Evolutionary conservation across 2,113 vertebrate genomes (phyloP).

Genomic region (Eublepharis macularius): DNA sequence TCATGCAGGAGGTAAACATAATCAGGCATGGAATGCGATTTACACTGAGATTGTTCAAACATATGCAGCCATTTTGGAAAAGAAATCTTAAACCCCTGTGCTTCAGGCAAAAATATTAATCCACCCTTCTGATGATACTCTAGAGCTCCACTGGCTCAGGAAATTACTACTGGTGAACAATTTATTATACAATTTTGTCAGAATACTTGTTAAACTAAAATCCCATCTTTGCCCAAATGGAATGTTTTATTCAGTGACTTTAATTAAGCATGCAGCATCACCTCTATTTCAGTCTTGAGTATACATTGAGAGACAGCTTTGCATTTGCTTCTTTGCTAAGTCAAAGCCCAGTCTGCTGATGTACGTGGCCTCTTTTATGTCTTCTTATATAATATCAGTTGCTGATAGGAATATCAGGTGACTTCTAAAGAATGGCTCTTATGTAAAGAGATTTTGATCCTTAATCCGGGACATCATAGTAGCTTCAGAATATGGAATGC

Average conservation of each 20-base stretch:
- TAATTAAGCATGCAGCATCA: slow-evolving; percentile 15
- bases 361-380: background rate
- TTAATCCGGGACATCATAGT: background rate
- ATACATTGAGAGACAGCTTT: background rate
- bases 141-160: background rate
- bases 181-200: background rate
- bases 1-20: background rate
- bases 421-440: background rate
- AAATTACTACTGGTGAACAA: slow-evolving; percentile 1
- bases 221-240: background rate
- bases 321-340: background rate
- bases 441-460: background rate
- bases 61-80: background rate
- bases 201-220: slow-evolving; percentile 3
- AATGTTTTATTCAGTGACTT: slow-evolving; percentile 12
- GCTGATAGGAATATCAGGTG: background rate
- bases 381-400: background rate
- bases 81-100: background rate
- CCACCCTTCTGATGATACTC: background rate
- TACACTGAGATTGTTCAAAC: background rate
- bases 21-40: background rate
- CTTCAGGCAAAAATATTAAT: background rate
- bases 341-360: background rate
- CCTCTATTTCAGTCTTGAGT: background rate
- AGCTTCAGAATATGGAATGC: background rate